Base-by-base conservation (phyloP, 92 coral and sea anemone species). In the Porites lobata region DNA sequence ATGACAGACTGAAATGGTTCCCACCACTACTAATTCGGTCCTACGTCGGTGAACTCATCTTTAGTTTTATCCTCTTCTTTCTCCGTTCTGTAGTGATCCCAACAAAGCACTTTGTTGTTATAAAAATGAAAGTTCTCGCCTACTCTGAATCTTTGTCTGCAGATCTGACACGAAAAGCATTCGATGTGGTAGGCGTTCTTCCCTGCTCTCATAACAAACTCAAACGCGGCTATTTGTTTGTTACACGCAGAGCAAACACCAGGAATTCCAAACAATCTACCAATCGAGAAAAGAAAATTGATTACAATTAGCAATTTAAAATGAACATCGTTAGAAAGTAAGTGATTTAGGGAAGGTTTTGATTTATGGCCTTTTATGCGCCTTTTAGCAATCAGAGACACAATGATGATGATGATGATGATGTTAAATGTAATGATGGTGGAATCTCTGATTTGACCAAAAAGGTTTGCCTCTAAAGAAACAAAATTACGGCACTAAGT, bases 141-240 rank as follows among this genome's bases (percentile, higher is more conserved):
- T 7, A 95, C 98, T 50, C 92, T 91, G 32, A 95, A 92, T 84
- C 98, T 86, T 77, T 95, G 94, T n/a, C 95, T 88, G 70, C 98
- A 95, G 62, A 87, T 75, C 75, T 95, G 98, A 56, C 98, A 95
- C 13, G 95, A 94, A 68, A 95, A 95, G 80, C 98, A 95, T 72
- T 95, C 98, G 86, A 95, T 95, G 63, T 95, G 98, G 72, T 95
- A 95, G 6, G 96, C 96, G 83, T 95, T 95, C 26, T 91, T 92
- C 7, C 87, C 92, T 20, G 96, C 98, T 52, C 96, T 85, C 98
- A 95, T 95, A 14, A 95, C 98, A 78, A 95, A 85, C 68, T 95
- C 98, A 78, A 93, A 95, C 18, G 98, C 98, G 11, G 98, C 98
- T 50, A 95, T 95, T 21, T 94, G 90, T 78, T 95, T 93, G 88